Evolutionary conservation across 2,797 vertebrate genomes (phyloP).

Genomic region (Acanthopagrus latus): DNA sequence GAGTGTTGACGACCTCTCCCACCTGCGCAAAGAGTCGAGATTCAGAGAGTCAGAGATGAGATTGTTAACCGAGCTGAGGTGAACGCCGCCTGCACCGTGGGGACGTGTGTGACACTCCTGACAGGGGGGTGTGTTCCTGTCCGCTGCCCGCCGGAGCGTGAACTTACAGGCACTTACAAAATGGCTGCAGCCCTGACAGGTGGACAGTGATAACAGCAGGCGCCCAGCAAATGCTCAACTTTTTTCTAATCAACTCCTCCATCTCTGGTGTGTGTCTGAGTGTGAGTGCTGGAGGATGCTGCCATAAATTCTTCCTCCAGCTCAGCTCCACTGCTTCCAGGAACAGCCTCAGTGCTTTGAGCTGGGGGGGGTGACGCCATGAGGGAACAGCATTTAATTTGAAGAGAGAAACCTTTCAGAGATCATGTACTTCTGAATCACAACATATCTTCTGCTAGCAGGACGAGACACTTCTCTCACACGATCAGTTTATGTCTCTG

Average conservation of each 20-base stretch:
- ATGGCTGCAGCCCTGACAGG: slow-evolving; percentile 26
- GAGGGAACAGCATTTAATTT: slow-evolving; percentile 35
- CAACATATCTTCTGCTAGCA: slow-evolving; percentile 11
- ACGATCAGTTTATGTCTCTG: slow-evolving; percentile 20
- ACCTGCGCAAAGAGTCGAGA: slow-evolving; percentile 77
- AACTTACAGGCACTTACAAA: slow-evolving; percentile 24
- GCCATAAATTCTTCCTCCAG: slow-evolving; percentile 39
- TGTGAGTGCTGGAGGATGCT: slow-evolving; percentile 2
- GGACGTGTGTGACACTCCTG: neutral
- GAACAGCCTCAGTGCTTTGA: slow-evolving; percentile 33
- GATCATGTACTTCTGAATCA: neutral
- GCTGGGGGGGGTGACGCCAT: neutral
- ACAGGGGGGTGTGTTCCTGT: slow-evolving; percentile 7
- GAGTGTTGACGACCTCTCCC: slow-evolving; percentile 90
- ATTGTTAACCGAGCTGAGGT: slow-evolving; percentile 3
- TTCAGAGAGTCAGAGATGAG: slow-evolving; percentile 26
- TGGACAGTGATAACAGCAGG: slow-evolving; percentile 54
- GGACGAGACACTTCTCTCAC: slow-evolving; percentile 2
- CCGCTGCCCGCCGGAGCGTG: slow-evolving; percentile 25
- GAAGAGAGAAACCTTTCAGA: slow-evolving; percentile 14
- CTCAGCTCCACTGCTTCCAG: slow-evolving; percentile 40
- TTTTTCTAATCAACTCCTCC: slow-evolving; percentile 25
- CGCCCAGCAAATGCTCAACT: slow-evolving; percentile 24
- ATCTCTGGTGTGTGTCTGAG: slow-evolving; percentile 23
- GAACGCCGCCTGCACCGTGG: neutral